A percentile compares a stretch with the other conserved stretches of the same genome.
These are phyloP conservation scores for Rhinophrynus dorsalis DNA, from an alignment of 2,797 vertebrate genomes.

Conservation along the genomic window DNA sequence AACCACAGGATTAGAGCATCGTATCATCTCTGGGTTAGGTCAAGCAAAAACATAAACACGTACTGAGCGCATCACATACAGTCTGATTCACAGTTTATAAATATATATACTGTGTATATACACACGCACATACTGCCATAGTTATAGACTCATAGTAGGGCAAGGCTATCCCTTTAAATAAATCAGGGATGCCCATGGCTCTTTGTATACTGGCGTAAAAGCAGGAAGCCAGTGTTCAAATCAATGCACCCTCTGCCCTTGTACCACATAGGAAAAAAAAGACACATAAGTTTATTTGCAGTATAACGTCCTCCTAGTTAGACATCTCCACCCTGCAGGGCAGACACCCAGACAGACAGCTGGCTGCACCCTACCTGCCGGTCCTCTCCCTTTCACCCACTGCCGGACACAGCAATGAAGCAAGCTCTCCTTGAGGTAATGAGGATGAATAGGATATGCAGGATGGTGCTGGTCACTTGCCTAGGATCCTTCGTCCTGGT, in stretches of 20 bases:
- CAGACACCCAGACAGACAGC: slow-evolving; percentile 23
- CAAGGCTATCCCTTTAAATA: background rate
- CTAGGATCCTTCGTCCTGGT: slow-evolving; percentile 95
- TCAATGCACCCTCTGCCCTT: background rate
- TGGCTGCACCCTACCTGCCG: slow-evolving; percentile 50
- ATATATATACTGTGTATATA: too few relatives aligned
- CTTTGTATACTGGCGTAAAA: background rate
- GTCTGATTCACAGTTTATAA: background rate
- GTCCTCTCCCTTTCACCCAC: slow-evolving; percentile 20
- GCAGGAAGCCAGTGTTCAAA: background rate
- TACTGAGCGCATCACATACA: background rate
- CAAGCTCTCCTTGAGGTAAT: slow-evolving; percentile 87
- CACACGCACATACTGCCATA: too few relatives aligned
- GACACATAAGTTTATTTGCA: too few relatives aligned
- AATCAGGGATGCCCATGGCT: background rate
- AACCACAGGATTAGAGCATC: background rate
- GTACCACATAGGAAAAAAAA: too few relatives aligned
- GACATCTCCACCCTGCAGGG: slow-evolving; percentile 11
- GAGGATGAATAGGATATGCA: slow-evolving; percentile 96
- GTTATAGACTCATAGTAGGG: background rate
- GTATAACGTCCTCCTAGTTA: too few relatives aligned
- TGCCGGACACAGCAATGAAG: slow-evolving; percentile 81
- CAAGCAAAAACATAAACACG: too few relatives aligned
- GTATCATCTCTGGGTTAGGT: too few relatives aligned
- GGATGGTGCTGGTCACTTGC: slow-evolving; percentile 94